A percentile compares a stretch with the other conserved stretches of the same genome.
Conservation (phyloP, 2,113 vertebrate species). For the Thamnaconus septentrionalis region DNA sequence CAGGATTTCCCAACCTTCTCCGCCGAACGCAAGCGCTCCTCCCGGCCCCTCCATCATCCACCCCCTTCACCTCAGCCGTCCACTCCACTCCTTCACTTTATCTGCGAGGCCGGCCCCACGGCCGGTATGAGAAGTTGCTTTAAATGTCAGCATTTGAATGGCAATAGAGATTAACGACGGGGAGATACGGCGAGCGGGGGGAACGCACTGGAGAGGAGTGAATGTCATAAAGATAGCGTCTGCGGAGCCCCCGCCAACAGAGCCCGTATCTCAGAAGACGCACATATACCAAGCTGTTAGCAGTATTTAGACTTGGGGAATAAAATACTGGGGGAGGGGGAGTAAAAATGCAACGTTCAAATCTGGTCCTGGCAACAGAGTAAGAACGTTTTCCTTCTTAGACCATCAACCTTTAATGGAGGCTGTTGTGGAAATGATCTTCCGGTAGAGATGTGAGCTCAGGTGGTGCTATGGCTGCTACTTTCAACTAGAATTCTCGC, state of each 20-base stretch:
- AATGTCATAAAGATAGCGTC: conserved; percentile 61
- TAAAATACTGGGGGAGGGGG: not conserved
- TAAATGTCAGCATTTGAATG: conserved; percentile 76
- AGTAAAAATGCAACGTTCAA: too few species aligned
- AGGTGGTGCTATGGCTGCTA: too few species aligned
- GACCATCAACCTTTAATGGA: conserved; percentile 26
- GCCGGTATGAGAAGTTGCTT: conserved; percentile 58
- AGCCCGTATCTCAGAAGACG: not conserved
- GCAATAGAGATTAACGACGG: conserved; percentile 65
- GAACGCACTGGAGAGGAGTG: conserved; percentile 36
- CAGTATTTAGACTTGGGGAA: not conserved
- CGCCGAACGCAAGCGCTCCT: conserved; percentile 20
- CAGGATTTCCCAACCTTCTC: conserved; percentile 45
- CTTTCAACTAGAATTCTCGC: too few species aligned
- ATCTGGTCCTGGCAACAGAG: not conserved
- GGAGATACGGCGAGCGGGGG: conserved; percentile 33
- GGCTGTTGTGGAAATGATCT: not conserved
- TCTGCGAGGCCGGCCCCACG: conserved; percentile 35
- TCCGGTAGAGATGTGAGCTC: too few species aligned
- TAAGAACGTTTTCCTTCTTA: conserved; percentile 7
- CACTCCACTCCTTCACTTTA: conserved; percentile 34
- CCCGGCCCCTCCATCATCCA: conserved; percentile 6
- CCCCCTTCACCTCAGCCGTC: conserved; percentile 2
- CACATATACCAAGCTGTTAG: conserved; percentile 9
- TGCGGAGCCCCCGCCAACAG: conserved; percentile 18